A percentile compares a stretch with the other conserved stretches of the same genome.
Conservation (phyloP, 2,888 invertebrate genomes). For the Brachyptera putata region DNA sequence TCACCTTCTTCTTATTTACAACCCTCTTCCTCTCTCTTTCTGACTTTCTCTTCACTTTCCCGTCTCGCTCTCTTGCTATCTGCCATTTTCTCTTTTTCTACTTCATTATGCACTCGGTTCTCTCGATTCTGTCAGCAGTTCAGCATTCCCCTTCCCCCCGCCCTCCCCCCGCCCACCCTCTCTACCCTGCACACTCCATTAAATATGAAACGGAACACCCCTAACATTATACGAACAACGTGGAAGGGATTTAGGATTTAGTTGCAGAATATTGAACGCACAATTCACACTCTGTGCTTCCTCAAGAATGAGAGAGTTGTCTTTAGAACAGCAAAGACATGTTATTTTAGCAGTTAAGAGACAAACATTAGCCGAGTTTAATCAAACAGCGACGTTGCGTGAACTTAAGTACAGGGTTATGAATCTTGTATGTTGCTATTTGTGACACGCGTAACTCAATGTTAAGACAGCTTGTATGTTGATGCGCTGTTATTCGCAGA, state of each 20-base stretch:
- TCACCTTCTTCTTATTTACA: conserved; percentile 10
- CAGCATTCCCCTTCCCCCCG: conserved; percentile 9
- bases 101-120: conserved; percentile 21
- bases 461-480: too few relatives aligned
- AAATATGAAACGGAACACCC: conserved; percentile 22
- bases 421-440: too few relatives aligned
- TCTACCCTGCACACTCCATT: conserved; percentile 20
- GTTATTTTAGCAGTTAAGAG: too few relatives aligned
- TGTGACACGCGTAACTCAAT: too few relatives aligned
- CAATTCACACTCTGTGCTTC: not conserved
- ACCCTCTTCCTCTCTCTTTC: not conserved
- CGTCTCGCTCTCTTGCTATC: not conserved
- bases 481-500: too few relatives aligned
- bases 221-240: conserved; percentile 20
- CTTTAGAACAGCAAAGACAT: too few relatives aligned
- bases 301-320: too few relatives aligned
- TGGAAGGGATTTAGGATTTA: conserved; percentile 17
- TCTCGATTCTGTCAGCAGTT: conserved; percentile 22
- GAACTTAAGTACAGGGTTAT: too few relatives aligned
- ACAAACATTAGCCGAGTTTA: too few relatives aligned
- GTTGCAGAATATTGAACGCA: conserved; percentile 13
- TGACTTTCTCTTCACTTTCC: not conserved
- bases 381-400: too few relatives aligned
- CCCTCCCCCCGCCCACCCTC: conserved; percentile 12
- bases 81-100: conserved; percentile 22